A percentile compares a stretch with the other conserved stretches of the same genome.
These are phyloP conservation scores for Pungitius pungitius DNA, from an alignment of 2,113 vertebrate genomes.

Conservation along the genomic window DNA sequence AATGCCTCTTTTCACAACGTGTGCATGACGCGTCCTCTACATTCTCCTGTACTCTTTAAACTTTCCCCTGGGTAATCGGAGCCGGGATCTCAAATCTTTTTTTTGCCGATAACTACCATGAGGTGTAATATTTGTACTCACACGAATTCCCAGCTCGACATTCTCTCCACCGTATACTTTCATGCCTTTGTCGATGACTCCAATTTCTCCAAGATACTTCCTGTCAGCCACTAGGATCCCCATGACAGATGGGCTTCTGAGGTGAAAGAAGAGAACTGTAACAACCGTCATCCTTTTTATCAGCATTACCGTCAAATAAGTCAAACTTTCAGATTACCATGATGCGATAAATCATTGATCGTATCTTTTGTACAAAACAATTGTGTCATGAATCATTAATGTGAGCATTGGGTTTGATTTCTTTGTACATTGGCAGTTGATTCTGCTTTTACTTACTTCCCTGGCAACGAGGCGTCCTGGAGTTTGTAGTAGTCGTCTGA, in stretches of 20 bases:
- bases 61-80: not conserved
- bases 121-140: constrained; percentile 69
- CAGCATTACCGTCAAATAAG: not conserved
- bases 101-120: no score
- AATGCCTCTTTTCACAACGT: not conserved
- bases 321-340: not conserved
- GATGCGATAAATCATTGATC: no score
- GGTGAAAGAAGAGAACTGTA: not conserved
- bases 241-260: constrained; percentile 92
- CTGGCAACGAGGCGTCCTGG: constrained; percentile 68
- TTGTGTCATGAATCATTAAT: no score
- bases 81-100: not conserved
- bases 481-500: constrained; percentile 68
- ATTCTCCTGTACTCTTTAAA: not conserved
- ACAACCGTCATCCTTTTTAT: not conserved
- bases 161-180: constrained; percentile 94
- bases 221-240: constrained; percentile 92
- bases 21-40: not conserved
- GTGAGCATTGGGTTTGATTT: not conserved
- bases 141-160: constrained; percentile 92
- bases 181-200: constrained; percentile 92
- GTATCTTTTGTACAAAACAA: no score
- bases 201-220: constrained; percentile 91
- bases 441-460: constrained; percentile 69
- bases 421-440: not conserved